phyloP scores from a whole-genome alignment of 2,797 vertebrate genomes.

The Kryptopterus vitreolus region DNA sequence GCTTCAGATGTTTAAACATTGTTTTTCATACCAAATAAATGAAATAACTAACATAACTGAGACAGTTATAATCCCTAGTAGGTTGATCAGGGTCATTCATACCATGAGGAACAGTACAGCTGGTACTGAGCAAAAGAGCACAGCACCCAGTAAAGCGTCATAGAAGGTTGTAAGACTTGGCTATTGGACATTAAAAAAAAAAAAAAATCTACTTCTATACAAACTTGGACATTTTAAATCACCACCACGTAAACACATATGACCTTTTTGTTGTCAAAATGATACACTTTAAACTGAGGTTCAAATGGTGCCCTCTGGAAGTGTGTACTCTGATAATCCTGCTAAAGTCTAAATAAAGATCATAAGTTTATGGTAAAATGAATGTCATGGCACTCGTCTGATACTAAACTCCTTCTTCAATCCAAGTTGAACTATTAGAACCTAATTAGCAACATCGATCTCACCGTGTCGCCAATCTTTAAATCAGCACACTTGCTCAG shows the following conservation, averaged over 20 bases:
- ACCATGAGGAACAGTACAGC: conserved; percentile 1
- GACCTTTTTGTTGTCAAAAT: neutral
- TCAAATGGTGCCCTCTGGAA: neutral
- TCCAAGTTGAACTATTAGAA: neutral
- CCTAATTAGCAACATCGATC: conserved; percentile 50
- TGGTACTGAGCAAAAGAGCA: conserved; percentile 15
- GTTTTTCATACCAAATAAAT: conserved; percentile 13
- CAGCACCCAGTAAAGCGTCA: neutral
- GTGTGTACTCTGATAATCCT: neutral
- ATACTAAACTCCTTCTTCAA: neutral
- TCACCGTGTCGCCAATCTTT: conserved; percentile 96
- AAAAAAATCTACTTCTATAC: neutral
- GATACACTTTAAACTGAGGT: neutral
- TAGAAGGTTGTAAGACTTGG: neutral
- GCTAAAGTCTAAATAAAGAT: conserved; percentile 8
- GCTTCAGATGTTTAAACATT: neutral
- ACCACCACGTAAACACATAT: neutral
- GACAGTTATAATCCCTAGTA: neutral
- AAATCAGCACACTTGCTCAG: conserved; percentile 90
- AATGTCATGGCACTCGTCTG: neutral
- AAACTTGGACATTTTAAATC: neutral
- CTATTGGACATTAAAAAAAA: neutral
- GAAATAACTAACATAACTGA: conserved; percentile 13
- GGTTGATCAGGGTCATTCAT: neutral
- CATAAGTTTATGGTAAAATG: neutral